These are phyloP conservation scores for Resseliella maxima DNA, from an alignment of 2,888 invertebrate genomes.

Conservation along the genomic window DNA sequence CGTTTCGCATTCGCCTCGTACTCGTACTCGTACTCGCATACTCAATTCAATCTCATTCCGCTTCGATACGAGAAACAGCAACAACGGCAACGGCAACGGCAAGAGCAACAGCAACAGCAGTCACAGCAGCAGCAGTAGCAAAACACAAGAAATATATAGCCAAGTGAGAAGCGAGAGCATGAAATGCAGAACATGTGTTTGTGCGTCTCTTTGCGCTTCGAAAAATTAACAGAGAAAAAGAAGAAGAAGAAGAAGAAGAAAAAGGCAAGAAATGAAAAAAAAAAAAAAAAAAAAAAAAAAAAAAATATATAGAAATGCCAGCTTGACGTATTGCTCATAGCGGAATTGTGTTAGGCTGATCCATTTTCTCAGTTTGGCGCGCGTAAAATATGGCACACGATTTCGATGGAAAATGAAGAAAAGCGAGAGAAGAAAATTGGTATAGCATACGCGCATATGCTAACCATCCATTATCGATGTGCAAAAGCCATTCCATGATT, in stretches of 20 bases:
- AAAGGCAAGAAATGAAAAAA: too few species aligned
- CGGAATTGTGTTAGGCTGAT: background rate
- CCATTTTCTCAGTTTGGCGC: background rate
- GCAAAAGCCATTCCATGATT: background rate
- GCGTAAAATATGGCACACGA: background rate
- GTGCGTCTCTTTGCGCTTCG: conserved; percentile 48
- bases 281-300: too few species aligned
- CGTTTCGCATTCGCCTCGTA: background rate
- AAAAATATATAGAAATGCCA: too few species aligned
- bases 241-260: too few species aligned
- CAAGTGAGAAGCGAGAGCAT: background rate
- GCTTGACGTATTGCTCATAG: conserved; percentile 1
- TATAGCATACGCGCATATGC: background rate
- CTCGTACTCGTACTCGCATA: background rate
- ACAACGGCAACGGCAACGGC: too few species aligned
- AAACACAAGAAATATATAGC: background rate
- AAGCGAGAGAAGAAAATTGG: too few species aligned
- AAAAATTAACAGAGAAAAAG: too few species aligned
- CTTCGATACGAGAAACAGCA: too few species aligned
- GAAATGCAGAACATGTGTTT: conserved; percentile 53
- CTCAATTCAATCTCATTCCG: too few species aligned
- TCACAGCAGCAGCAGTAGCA: too few species aligned
- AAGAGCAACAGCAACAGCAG: too few species aligned
- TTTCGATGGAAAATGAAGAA: background rate
- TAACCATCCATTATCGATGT: background rate